A percentile compares a stretch with the other conserved stretches of the same genome.
phyloP scores from a whole-genome alignment of 2,888 invertebrate genomes.

The Blera fallax region DNA sequence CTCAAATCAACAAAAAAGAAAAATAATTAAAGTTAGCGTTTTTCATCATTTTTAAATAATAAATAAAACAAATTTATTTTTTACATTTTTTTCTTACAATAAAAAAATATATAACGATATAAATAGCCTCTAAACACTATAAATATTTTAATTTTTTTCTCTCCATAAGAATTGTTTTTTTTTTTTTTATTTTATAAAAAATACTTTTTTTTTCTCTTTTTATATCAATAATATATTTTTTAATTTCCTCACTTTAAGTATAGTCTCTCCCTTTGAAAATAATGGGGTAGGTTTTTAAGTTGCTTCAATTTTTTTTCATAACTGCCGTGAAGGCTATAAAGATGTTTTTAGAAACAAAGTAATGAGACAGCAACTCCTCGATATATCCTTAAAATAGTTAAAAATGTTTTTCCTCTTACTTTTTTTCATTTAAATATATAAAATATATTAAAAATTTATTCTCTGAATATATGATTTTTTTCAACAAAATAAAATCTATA shows the following conservation, averaged over 20 bases:
- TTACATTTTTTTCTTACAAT: conserved; percentile 69
- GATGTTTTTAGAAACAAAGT: conserved; percentile 56
- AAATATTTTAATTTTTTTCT: conserved; percentile 75
- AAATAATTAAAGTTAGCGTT: conserved; percentile 38
- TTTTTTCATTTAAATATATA: conserved; percentile 66
- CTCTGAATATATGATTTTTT: conserved; percentile 69
- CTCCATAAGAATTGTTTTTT: conserved; percentile 67
- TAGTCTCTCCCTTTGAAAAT: conserved; percentile 41
- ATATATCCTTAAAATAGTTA: conserved; percentile 66
- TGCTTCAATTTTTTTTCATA: conserved; percentile 43
- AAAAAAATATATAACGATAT: conserved; percentile 78
- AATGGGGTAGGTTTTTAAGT: conserved; percentile 48
- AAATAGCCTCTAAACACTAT: conserved; percentile 81
- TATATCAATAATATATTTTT: conserved; percentile 58
- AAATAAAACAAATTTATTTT: conserved; percentile 62
- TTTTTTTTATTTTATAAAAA: conserved; percentile 67
- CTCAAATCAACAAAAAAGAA: conserved; percentile 63
- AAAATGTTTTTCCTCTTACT: conserved; percentile 56
- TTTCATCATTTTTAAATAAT: conserved; percentile 57
- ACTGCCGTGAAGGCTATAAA: conserved; percentile 65
- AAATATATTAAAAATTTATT: conserved; percentile 71
- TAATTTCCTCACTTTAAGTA: conserved; percentile 57
- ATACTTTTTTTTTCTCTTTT: conserved; percentile 63
- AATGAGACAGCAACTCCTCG: conserved; percentile 69
- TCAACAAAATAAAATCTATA: conserved; percentile 72